These are phyloP conservation scores for Cecidostiba fungosa DNA, from an alignment of 2,888 invertebrate genomes.

Conservation along the genomic window DNA sequence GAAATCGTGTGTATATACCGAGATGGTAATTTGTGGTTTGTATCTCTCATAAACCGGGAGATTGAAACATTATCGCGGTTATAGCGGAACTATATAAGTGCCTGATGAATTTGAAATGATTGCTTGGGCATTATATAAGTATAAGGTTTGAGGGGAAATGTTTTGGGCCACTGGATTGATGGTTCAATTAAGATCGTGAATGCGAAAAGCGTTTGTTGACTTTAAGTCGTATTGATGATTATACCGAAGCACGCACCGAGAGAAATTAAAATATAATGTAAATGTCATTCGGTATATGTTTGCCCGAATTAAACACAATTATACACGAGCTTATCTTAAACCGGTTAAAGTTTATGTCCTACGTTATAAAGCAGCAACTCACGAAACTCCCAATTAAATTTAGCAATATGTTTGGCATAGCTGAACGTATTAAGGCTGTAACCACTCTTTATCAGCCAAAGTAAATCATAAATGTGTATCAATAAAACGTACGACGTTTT, in stretches of 20 bases:
- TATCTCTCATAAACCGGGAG: neutral
- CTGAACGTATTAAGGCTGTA: neutral
- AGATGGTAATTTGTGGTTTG: neutral
- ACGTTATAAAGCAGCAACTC: neutral
- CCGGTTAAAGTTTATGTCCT: neutral
- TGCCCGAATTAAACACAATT: neutral
- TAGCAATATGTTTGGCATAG: neutral
- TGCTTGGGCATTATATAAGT: neutral
- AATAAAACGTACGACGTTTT: neutral
- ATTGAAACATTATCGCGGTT: slow-evolving; percentile 9
- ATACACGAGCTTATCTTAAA: neutral
- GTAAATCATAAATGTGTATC: neutral
- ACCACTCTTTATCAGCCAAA: neutral
- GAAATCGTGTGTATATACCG: neutral
- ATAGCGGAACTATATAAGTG: neutral
- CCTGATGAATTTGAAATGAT: neutral
- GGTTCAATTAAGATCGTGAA: neutral
- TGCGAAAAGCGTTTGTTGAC: neutral
- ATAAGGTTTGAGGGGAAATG: no score
- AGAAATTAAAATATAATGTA: neutral
- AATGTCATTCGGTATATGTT: neutral
- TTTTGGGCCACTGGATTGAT: neutral
- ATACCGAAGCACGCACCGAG: neutral
- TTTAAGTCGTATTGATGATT: neutral
- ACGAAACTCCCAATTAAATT: neutral